These are phyloP conservation scores for Cavia porcellus DNA, from an alignment of 2,113 vertebrate genomes.

Conservation along the genomic window DNA sequence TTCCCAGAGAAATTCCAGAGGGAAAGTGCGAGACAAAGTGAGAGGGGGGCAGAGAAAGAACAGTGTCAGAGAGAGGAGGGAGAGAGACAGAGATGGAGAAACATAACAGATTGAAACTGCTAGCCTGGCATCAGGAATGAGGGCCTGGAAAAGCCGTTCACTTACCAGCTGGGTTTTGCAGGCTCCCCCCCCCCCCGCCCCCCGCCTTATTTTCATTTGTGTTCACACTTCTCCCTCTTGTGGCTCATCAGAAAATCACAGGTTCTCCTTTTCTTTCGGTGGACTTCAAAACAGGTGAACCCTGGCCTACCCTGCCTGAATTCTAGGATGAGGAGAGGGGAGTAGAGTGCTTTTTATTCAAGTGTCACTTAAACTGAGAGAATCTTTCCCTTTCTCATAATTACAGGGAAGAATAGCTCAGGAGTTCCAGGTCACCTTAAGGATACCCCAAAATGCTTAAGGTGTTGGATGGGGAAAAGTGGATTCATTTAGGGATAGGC, in stretches of 20 bases:
- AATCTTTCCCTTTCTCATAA: not conserved
- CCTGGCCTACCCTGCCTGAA: not conserved
- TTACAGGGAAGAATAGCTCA: not conserved
- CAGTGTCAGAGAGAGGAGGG: constrained; percentile 45
- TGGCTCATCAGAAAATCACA: constrained; percentile 89
- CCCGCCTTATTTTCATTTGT: constrained; percentile 82
- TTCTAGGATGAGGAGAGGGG: not conserved
- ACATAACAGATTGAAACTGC: constrained; percentile 65
- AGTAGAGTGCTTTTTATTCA: not conserved
- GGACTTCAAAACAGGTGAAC: not conserved
- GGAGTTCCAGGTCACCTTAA: not conserved
- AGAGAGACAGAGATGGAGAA: not conserved
- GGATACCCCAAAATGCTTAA: not conserved
- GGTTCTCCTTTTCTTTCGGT: constrained; percentile 36
- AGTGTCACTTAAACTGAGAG: not conserved
- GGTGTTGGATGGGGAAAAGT: not conserved
- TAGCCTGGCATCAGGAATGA: constrained; percentile 38
- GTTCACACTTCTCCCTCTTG: constrained; percentile 90
- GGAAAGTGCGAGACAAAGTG: constrained; percentile 56
- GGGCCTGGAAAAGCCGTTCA: constrained; percentile 57
- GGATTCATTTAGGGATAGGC: not conserved
- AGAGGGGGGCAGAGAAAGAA: constrained; percentile 59
- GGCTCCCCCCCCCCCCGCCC: too few relatives aligned
- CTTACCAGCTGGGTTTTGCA: constrained; percentile 66
- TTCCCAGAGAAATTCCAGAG: constrained; percentile 69